Evolutionary conservation across 2,888 invertebrate genomes (phyloP).

Genomic region (Notocelia uddmanniana): DNA sequence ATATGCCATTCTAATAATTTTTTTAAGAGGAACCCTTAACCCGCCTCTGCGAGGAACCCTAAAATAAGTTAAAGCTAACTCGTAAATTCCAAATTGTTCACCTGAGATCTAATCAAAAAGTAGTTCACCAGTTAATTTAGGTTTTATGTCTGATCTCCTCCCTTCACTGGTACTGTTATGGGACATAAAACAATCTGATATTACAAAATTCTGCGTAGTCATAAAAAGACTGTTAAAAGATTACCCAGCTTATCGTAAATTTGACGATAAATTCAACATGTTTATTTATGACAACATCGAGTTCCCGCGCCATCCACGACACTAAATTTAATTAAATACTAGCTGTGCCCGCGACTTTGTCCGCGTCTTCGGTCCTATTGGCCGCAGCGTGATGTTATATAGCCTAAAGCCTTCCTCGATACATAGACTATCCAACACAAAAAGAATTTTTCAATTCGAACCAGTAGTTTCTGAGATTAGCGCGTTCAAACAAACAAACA

Average conservation of each 20-base stretch:
- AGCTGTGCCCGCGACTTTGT: too few relatives aligned
- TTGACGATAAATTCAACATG: conserved; percentile 30
- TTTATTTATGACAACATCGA: conserved; percentile 26
- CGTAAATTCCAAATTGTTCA: conserved; percentile 23
- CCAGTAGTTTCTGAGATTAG: too few relatives aligned
- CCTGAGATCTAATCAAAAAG: conserved; percentile 30
- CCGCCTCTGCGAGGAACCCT: background rate
- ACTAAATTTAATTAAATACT: conserved; percentile 33
- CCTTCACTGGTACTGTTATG: conserved; percentile 24
- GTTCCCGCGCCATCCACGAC: conserved; percentile 2
- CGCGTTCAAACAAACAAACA: too few relatives aligned
- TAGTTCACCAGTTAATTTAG: conserved; percentile 24
- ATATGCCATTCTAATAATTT: too few relatives aligned
- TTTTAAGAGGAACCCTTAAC: too few relatives aligned
- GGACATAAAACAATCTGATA: conserved; percentile 37
- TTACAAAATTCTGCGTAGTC: conserved; percentile 31
- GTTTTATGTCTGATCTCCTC: conserved; percentile 16
- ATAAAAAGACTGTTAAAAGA: conserved; percentile 38
- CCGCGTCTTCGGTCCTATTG: too few relatives aligned
- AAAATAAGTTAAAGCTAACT: background rate
- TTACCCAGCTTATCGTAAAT: conserved; percentile 33
- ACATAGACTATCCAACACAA: too few relatives aligned
- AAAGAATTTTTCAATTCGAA: too few relatives aligned
- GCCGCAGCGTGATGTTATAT: too few relatives aligned
- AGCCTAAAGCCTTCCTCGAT: too few relatives aligned